A percentile compares a stretch with the other conserved stretches of the same genome.
Evolutionary conservation across 92 coral and sea anemone genomes (phyloP).

Genomic region (Pocillopora meandrina): DNA sequence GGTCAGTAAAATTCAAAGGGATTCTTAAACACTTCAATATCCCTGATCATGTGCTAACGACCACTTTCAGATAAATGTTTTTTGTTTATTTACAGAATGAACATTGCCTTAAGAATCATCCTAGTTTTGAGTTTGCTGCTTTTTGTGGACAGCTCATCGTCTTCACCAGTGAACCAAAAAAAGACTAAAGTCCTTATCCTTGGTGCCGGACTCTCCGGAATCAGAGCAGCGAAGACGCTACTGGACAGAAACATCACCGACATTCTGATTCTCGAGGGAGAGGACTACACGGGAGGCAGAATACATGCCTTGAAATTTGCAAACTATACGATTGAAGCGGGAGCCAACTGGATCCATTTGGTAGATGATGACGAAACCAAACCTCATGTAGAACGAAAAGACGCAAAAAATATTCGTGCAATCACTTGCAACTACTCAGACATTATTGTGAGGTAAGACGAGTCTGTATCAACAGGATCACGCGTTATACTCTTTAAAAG

Average conservation of each 20-base stretch:
- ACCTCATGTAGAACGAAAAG: slow-evolving; percentile 29
- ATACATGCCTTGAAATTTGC: slow-evolving; percentile 49
- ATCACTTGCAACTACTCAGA: slow-evolving; percentile 43
- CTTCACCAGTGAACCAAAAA: not conserved
- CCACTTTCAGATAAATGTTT: not conserved
- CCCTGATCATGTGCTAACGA: too few relatives aligned
- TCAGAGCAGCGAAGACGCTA: slow-evolving; percentile 72
- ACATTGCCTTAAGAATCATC: not conserved
- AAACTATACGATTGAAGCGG: slow-evolving; percentile 59
- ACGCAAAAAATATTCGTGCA: slow-evolving; percentile 16
- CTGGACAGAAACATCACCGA: slow-evolving; percentile 65
- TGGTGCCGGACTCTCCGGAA: slow-evolving; percentile 84
- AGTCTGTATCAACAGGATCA: not conserved
- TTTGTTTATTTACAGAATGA: not conserved
- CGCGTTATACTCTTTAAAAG: too few relatives aligned
- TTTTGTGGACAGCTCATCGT: not conserved
- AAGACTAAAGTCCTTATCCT: slow-evolving; percentile 66
- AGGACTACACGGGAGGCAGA: slow-evolving; percentile 82
- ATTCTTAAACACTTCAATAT: too few relatives aligned
- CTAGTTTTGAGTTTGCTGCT: not conserved
- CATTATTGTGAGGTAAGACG: slow-evolving; percentile 34
- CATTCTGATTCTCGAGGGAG: slow-evolving; percentile 76
- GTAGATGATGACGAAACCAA: slow-evolving; percentile 43
- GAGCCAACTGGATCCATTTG: slow-evolving; percentile 85
- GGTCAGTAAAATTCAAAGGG: too few relatives aligned